Conservation (phyloP, 2,888 invertebrate species). For the Cerastis rubricosa region DNA sequence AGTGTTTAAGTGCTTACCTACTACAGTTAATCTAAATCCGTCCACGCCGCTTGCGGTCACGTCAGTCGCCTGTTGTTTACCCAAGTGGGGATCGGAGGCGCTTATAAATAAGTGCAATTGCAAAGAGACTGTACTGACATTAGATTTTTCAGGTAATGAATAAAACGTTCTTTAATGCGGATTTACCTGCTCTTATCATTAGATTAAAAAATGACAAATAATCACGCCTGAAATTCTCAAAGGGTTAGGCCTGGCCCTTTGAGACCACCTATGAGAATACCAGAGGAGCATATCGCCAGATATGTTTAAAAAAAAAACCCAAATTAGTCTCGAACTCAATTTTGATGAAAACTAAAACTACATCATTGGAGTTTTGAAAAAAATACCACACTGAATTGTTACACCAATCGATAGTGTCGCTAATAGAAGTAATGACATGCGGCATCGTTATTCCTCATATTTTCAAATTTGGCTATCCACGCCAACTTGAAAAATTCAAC, state of each 20-base stretch:
- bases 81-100: not conserved
- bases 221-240: not conserved
- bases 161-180: not conserved
- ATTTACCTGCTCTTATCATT: not conserved
- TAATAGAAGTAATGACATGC: too few relatives aligned
- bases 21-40: constrained; percentile 42
- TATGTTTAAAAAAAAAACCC: too few relatives aligned
- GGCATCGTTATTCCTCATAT: too few relatives aligned
- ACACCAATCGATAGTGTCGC: too few relatives aligned
- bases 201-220: not conserved
- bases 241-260: too few relatives aligned
- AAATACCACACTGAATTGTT: too few relatives aligned
- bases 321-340: too few relatives aligned
- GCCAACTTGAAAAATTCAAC: too few relatives aligned
- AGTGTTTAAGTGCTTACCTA: not conserved
- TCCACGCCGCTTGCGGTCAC: constrained; percentile 31
- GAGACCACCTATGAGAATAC: too few relatives aligned
- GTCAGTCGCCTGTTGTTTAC: constrained; percentile 13
- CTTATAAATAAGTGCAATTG: not conserved
- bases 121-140: not conserved
- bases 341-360: too few relatives aligned
- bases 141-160: not conserved
- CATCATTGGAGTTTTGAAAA: too few relatives aligned
- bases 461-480: not conserved
- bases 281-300: too few relatives aligned